Percentiles rank a stretch among this genome's conserved stretches.
These are phyloP conservation scores for Apamea epomidion DNA, from an alignment of 2,888 invertebrate species.

Conservation along the genomic window DNA sequence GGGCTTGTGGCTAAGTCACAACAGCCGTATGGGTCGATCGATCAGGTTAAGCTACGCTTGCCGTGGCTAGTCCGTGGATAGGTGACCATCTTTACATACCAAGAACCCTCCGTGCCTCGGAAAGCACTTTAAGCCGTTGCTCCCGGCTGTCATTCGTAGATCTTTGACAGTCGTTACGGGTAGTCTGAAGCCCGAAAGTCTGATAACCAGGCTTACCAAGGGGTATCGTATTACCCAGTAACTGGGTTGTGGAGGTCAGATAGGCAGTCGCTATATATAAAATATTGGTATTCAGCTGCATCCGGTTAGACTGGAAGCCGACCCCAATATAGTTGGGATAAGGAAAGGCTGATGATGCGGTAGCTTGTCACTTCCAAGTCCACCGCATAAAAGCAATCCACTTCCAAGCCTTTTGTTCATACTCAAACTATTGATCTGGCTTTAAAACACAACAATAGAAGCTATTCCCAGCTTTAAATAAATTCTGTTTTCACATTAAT, in stretches of 20 bases:
- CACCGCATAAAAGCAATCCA: background rate
- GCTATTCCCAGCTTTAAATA: slow-evolving; percentile 71
- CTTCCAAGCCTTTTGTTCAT: slow-evolving; percentile 1
- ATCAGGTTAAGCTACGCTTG: no score
- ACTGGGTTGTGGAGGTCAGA: background rate
- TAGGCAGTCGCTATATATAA: background rate
- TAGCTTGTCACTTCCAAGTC: background rate
- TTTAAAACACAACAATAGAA: slow-evolving; percentile 55
- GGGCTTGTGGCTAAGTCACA: no score
- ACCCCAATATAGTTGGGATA: background rate
- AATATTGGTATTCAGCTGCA: background rate
- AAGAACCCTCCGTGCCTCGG: no score
- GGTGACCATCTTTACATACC: no score
- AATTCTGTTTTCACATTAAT: slow-evolving; percentile 75
- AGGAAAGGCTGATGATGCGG: background rate
- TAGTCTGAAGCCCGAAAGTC: background rate
- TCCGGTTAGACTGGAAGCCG: background rate
- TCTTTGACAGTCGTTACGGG: background rate
- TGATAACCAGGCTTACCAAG: background rate
- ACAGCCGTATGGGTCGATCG: no score
- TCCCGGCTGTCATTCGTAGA: no score
- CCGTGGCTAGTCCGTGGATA: no score
- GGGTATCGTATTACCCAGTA: background rate
- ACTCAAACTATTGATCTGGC: slow-evolving; percentile 66
- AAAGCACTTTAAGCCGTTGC: no score